These are phyloP conservation scores for Sericinus montela DNA, from an alignment of 2,888 invertebrate genomes.

Conservation along the genomic window DNA sequence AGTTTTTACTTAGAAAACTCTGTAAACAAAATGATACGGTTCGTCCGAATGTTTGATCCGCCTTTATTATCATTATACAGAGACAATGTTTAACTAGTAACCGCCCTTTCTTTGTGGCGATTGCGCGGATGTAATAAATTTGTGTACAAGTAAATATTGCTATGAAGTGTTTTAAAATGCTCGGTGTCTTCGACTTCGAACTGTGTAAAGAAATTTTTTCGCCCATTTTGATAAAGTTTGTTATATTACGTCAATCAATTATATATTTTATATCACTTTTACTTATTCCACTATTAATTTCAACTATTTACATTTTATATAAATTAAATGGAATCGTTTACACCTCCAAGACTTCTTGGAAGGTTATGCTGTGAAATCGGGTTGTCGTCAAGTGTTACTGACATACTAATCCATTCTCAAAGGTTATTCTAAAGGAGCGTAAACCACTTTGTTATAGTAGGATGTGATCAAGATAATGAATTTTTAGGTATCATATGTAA, in stretches of 20 bases:
- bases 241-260: no score
- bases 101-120: constrained; percentile 60
- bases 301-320: no score
- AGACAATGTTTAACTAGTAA: constrained; percentile 64
- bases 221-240: no score
- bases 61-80: constrained; percentile 74
- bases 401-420: constrained; percentile 51
- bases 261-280: no score
- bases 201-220: no score
- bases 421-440: constrained; percentile 38
- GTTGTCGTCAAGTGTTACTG: constrained; percentile 57
- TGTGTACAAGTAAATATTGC: constrained; percentile 38
- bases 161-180: constrained; percentile 29
- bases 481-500: no score
- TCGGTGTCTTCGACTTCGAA: no score
- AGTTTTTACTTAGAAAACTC: constrained; percentile 78
- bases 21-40: constrained; percentile 78
- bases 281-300: no score
- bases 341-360: constrained; percentile 56
- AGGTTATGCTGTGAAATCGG: constrained; percentile 53
- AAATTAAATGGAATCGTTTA: constrained; percentile 57
- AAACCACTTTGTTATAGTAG: constrained; percentile 22
- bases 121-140: constrained; percentile 53
- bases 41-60: constrained; percentile 76
- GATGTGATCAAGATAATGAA: constrained; percentile 16